Base-by-base conservation (phyloP, 2,888 invertebrate species). In the Drosophila meridiana region DNA sequence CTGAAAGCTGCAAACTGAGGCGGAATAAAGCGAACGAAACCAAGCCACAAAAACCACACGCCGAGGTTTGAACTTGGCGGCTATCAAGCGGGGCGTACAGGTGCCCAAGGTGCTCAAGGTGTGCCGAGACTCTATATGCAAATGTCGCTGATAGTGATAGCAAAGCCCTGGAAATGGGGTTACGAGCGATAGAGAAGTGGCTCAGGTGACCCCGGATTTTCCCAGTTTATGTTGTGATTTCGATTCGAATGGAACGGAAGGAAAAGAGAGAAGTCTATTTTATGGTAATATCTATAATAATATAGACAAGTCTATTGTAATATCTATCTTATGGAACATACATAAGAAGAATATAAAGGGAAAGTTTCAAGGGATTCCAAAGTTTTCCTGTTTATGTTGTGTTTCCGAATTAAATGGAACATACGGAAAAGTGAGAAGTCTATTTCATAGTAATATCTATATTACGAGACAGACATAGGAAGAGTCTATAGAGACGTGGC, bases 1-100 rank as follows among this genome's bases (percentile, higher is more conserved):
- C 20, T 20, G 20, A 20, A 20, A 20, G 14, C 8, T 4, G 20
- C 63, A 47, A 36, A 52, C 28, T 28, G 50, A 61, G 34, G 69
- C 78, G 67, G 66, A 69, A 73, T 63, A 59, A 58, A 63, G 53
- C 38, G 14, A 55, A n/a, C 30, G 20, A 56, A 56, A 42, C n/a
- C 0, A 42, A 42, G 59, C 76, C 82, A 66, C 78, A 70, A 69
- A 36, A 82, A 72, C 67, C 47, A 58, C 71, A 64, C 45, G 20
- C 66, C 76, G 67, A 63, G 61, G 73, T 61, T 47, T 86, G 86
- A 86, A 87, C 86, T 86, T 86, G 78, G 74, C 47, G 81, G 72
- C 70, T 75, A 79, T 80, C 81, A 72, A 63, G 68, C 71, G 20
- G 42, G 20, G 20, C 20, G 20, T 1, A 20, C 20, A 20, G 20